Evolutionary conservation across 2,888 invertebrate species (phyloP), one percentile per base, ranked within the genome.

Genomic region (Ophion ventricosus): DNA sequence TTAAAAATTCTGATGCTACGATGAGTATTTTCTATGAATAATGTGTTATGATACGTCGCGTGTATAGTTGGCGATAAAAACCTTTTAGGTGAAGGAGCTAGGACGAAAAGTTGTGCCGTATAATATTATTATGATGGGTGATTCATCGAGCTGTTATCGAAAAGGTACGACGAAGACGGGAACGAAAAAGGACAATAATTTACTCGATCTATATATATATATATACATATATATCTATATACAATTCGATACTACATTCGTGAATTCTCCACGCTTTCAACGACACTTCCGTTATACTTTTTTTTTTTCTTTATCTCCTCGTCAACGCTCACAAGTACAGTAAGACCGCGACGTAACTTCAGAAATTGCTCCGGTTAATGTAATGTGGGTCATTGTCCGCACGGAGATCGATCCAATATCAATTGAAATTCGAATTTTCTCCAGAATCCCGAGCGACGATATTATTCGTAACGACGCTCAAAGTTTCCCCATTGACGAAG

Each of bases 351-450:
- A 57, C 20, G 35, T 49, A 57, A 64, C 64, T 59, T 70, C 59
- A 54, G 70, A 61, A 70, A 72, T 75, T 79, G 70, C 74, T 82
- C 10, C 29, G 20, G 57, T 78, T 66, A 75, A 74, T 75, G 74
- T 81, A 84, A 84, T 74, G 70, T 78, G 75, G 84, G 78, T 82
- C 84, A 82, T 84, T 82, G 78, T n/a, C 78, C 70, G 72, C 40
- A 17, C 40, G 40, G 17, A 75, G 63, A 57, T 84, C 64, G 74
- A 81, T 78, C 74, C 78, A 79, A 79, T 78, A 81, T 84, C 78
- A 70, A 81, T 75, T 74, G 69, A 75, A 82, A 81, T 81, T 79
- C 54, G 23, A 54, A 67, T 43, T 3, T 73, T 67, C 29, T 29
- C 11, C 20, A 43, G 3, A n/a, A 56, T 40, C 26, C 35, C 43